phyloP scores from a whole-genome alignment of 2,113 vertebrate species.

The Gopherus evgoodei region DNA sequence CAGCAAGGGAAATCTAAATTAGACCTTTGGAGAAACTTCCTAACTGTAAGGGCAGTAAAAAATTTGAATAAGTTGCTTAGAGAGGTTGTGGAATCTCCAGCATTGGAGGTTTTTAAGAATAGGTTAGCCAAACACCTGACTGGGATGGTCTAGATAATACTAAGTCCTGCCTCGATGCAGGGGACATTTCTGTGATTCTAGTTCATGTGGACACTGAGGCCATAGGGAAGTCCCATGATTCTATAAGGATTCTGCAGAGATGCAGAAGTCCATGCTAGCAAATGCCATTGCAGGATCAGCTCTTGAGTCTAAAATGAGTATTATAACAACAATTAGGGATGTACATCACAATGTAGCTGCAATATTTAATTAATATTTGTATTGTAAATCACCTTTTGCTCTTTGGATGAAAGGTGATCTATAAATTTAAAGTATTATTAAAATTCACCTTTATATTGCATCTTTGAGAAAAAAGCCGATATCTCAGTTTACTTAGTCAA shows the following conservation, averaged over 20 bases:
- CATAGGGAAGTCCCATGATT: background rate
- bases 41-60: background rate
- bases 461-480: background rate
- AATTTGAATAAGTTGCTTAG: background rate
- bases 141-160: background rate
- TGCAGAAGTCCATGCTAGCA: background rate
- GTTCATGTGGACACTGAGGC: background rate
- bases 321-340: conserved; percentile 26
- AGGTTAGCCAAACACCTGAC: background rate
- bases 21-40: background rate
- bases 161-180: background rate
- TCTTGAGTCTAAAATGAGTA: background rate
- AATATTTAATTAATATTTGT: conserved; percentile 40
- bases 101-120: background rate
- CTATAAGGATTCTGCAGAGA: background rate
- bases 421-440: conserved; percentile 33
- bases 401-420: conserved; percentile 14
- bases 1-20: background rate
- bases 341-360: background rate
- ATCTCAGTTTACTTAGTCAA: conserved; percentile 61
- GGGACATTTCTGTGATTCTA: background rate
- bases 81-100: background rate
- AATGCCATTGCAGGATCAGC: conserved; percentile 3
- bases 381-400: conserved; percentile 24
- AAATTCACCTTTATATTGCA: conserved; percentile 21